Percentiles rank a stretch among this genome's conserved stretches.
Conservation (phyloP, 2,888 invertebrate species). For the Allacma fusca region DNA sequence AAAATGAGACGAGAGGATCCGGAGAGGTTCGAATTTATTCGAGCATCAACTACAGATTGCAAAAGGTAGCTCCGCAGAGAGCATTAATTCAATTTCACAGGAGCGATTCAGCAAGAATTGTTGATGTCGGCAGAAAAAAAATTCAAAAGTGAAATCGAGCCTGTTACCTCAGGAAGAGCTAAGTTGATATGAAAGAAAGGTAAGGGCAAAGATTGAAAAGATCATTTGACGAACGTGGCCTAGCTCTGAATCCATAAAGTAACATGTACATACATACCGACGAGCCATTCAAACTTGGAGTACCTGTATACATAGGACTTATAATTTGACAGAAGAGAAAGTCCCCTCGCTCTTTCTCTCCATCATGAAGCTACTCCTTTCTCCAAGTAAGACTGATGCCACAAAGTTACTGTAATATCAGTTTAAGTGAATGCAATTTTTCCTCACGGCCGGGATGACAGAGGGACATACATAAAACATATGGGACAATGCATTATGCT, state of each 20-base stretch:
- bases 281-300: too few relatives aligned
- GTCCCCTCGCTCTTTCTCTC: not conserved
- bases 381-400: not conserved
- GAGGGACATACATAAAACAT: not conserved
- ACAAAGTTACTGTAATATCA: not conserved
- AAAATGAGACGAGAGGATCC: too few relatives aligned
- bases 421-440: slow-evolving; percentile 11
- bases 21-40: too few relatives aligned
- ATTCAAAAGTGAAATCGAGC: not conserved
- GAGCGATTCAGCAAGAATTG: not conserved
- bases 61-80: too few relatives aligned
- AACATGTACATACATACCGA: too few relatives aligned
- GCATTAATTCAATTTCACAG: not conserved
- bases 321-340: not conserved
- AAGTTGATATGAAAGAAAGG: not conserved
- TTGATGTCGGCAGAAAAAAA: not conserved
- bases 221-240: not conserved
- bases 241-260: not conserved
- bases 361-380: not conserved
- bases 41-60: too few relatives aligned
- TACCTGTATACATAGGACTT: too few relatives aligned
- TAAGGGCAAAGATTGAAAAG: slow-evolving; percentile 7
- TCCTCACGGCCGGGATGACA: not conserved
- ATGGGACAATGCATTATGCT: not conserved
- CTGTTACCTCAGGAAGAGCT: not conserved